Evolutionary conservation across 2,888 invertebrate genomes (phyloP).

Genomic region (Clostera curtula): DNA sequence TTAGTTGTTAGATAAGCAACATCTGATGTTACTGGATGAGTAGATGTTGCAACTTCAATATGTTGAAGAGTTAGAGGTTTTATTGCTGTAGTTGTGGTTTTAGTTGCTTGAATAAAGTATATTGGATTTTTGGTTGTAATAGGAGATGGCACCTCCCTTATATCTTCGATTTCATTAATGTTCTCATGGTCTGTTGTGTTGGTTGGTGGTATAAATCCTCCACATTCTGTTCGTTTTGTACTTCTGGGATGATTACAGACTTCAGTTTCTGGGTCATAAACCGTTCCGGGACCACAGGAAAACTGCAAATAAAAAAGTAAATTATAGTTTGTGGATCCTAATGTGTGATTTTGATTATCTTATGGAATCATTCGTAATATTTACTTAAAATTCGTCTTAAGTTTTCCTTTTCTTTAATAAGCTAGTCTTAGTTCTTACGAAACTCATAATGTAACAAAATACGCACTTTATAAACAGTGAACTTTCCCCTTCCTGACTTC

Average conservation of each 20-base stretch:
- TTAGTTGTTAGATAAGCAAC: no score
- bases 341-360: no score
- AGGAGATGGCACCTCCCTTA: slow-evolving; percentile 46
- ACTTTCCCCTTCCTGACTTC: slow-evolving; percentile 69
- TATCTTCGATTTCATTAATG: slow-evolving; percentile 64
- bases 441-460: no score
- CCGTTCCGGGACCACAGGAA: slow-evolving; percentile 83
- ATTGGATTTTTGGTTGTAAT: slow-evolving; percentile 34
- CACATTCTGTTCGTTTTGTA: slow-evolving; percentile 81
- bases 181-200: slow-evolving; percentile 23
- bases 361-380: no score
- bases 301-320: slow-evolving; percentile 61
- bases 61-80: slow-evolving; percentile 4
- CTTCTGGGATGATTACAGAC: slow-evolving; percentile 82
- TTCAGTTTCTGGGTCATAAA: slow-evolving; percentile 80
- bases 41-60: background rate
- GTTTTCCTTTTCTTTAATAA: no score
- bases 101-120: slow-evolving; percentile 13
- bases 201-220: slow-evolving; percentile 30
- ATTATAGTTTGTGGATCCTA: background rate
- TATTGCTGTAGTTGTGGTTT: slow-evolving; percentile 7
- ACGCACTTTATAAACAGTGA: slow-evolving; percentile 71
- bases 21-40: no score
- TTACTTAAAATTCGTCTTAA: no score
- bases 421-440: no score